These are phyloP conservation scores for Nycticorax nycticorax DNA, from an alignment of 2,113 vertebrate species.

Conservation along the genomic window DNA sequence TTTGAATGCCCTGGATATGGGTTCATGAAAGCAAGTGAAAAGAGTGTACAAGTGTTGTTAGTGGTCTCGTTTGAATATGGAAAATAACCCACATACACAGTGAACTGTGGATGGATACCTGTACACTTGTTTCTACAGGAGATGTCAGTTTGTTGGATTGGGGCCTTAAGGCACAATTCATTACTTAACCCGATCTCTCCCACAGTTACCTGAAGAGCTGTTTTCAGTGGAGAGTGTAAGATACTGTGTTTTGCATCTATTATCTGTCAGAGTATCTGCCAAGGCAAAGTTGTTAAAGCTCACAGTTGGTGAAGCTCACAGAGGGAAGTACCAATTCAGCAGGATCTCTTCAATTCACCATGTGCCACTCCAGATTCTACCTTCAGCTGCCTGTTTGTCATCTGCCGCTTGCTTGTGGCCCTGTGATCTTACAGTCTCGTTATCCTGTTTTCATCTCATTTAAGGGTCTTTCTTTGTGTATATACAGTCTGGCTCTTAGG, in stretches of 20 bases:
- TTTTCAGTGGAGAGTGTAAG: background rate
- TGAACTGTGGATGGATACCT: too few relatives aligned
- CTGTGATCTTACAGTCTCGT: background rate
- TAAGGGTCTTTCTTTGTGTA: background rate
- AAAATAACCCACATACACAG: background rate
- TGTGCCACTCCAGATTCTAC: background rate
- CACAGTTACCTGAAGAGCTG: background rate
- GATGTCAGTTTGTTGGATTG: background rate
- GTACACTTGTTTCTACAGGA: background rate
- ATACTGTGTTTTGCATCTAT: background rate
- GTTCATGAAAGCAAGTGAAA: background rate
- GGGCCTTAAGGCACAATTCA: background rate
- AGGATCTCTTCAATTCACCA: background rate
- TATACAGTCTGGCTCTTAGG: background rate
- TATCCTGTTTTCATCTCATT: background rate
- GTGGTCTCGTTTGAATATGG: background rate
- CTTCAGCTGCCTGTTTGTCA: background rate
- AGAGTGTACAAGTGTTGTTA: background rate
- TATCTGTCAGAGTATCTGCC: background rate
- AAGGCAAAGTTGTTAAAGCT: background rate
- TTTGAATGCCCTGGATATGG: background rate
- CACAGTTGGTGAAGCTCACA: background rate
- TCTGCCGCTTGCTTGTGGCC: background rate
- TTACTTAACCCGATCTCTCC: fast-evolving
- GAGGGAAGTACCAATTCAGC: background rate